These are phyloP conservation scores for Acleris sparsana DNA, from an alignment of 2,888 invertebrate genomes.

Conservation along the genomic window DNA sequence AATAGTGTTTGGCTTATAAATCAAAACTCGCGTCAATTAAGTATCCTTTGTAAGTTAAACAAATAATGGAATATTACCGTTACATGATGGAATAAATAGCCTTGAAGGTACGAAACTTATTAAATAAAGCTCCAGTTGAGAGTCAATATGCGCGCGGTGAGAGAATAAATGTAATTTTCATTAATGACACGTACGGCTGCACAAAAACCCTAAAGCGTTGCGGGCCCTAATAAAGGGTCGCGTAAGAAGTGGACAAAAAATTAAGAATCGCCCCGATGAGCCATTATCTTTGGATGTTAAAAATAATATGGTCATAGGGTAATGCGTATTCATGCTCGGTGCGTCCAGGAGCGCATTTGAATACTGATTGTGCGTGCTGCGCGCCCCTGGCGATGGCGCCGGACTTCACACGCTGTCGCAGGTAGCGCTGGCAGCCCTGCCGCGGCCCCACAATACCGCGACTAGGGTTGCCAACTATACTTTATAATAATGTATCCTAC, in stretches of 20 bases:
- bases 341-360: constrained; percentile 82
- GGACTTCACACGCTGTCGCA: constrained; percentile 82
- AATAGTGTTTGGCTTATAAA: constrained; percentile 14
- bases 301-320: constrained; percentile 83
- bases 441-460: constrained; percentile 40
- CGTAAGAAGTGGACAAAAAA: constrained; percentile 76
- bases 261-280: constrained; percentile 82
- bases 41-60: constrained; percentile 15
- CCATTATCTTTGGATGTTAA: constrained; percentile 81
- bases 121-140: constrained; percentile 32
- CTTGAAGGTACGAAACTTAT: constrained; percentile 29
- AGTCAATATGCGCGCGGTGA: constrained; percentile 45
- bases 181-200: constrained; percentile 74
- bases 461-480: too few relatives aligned
- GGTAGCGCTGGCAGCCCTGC: constrained; percentile 42
- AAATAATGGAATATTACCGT: constrained; percentile 20
- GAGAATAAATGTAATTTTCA: constrained; percentile 57
- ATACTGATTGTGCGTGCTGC: constrained; percentile 65
- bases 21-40: constrained; percentile 10
- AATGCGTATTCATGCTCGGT: constrained; percentile 79
- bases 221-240: constrained; percentile 74
- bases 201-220: constrained; percentile 80
- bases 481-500: too few relatives aligned
- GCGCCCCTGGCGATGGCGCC: constrained; percentile 71
- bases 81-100: constrained; percentile 17